phyloP scores from a whole-genome alignment of 2,113 vertebrate genomes.

The Rhabdornis inornatus region DNA sequence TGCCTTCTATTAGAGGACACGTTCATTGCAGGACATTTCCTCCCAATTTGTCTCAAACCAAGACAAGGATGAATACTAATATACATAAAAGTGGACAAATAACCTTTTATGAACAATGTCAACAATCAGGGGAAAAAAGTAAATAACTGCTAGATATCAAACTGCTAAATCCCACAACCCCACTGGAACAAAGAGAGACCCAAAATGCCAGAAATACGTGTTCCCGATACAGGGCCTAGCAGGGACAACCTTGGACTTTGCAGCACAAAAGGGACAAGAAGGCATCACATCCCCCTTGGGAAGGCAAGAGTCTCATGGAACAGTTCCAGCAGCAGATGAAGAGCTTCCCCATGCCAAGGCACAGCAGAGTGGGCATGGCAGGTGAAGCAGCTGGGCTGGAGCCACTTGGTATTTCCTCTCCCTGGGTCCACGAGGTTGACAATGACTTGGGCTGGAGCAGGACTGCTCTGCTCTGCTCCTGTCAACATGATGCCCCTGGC shows the following conservation, averaged over 20 bases:
- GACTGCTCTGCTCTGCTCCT: not conserved
- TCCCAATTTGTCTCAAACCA: not conserved
- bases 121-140: not conserved
- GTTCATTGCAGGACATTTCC: not conserved
- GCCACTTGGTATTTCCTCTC: not conserved
- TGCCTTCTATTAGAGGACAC: not conserved
- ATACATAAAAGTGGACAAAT: not conserved
- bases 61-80: not conserved
- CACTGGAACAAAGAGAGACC: not conserved
- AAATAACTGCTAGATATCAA: not conserved
- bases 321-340: not conserved
- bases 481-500: not conserved
- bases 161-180: not conserved
- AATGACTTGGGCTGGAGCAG: not conserved
- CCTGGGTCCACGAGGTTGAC: not conserved
- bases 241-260: not conserved
- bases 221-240: not conserved
- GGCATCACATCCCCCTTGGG: not conserved
- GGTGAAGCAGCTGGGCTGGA: not conserved
- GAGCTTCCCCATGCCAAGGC: not conserved
- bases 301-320: not conserved
- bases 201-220: not conserved
- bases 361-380: not conserved
- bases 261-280: not conserved
- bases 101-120: not conserved